Conservation (phyloP, 2,113 vertebrate genomes). For the Danionella cerebrum region DNA sequence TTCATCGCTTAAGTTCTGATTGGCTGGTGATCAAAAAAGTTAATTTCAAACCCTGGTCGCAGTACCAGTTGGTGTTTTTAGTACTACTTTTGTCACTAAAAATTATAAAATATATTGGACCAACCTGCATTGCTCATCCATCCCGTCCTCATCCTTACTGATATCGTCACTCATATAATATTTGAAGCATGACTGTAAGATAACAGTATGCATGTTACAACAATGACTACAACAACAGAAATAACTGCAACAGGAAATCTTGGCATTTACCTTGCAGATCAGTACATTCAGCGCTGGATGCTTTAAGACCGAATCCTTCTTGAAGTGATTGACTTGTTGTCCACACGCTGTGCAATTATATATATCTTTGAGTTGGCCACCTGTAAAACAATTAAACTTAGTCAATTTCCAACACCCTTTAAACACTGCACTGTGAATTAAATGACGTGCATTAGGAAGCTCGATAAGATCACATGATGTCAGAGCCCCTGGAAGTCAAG, state of each 20-base stretch:
- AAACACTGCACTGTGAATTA: too few species aligned
- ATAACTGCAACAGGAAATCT: background rate
- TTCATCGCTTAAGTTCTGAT: too few species aligned
- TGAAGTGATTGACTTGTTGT: constrained; percentile 97
- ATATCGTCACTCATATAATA: constrained; percentile 99
- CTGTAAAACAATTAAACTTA: constrained; percentile 52
- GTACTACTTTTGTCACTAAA: too few species aligned
- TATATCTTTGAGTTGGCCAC: constrained; percentile 85
- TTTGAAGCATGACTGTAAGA: constrained; percentile 82
- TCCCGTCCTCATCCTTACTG: constrained; percentile 90
- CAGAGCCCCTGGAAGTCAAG: too few species aligned
- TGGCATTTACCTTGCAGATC: constrained; percentile 85
- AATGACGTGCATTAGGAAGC: too few species aligned
- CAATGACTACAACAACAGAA: background rate
- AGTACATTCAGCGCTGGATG: constrained; percentile 92
- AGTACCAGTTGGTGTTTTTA: too few species aligned
- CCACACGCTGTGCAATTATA: constrained; percentile 93
- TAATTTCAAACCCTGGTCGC: too few species aligned
- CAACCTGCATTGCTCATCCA: constrained; percentile 98
- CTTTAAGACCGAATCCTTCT: constrained; percentile 86
- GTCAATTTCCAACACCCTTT: background rate
- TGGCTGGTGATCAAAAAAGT: too few species aligned
- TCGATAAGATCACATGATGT: too few species aligned
- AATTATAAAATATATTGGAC: too few species aligned
- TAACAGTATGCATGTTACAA: constrained; percentile 30